Conservation (phyloP, 2,888 invertebrate genomes). For the Eurytoma adleriae region DNA sequence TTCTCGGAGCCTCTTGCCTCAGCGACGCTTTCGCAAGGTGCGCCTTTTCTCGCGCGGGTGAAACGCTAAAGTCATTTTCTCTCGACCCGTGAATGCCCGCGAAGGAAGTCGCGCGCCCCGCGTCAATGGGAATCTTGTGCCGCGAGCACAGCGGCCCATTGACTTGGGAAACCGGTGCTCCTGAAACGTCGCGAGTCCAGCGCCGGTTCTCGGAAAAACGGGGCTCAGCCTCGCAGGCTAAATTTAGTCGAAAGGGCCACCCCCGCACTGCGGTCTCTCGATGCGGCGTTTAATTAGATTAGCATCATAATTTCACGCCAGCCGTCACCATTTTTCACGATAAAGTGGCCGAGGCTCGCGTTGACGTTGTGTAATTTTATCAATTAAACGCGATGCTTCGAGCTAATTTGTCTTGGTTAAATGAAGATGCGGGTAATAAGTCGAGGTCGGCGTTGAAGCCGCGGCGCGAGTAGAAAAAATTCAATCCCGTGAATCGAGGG, state of each 20-base stretch:
- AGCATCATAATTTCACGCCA: constrained; percentile 5
- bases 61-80: constrained; percentile 8
- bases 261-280: constrained; percentile 15
- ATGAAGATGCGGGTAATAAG: constrained; percentile 27
- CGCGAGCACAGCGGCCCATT: constrained; percentile 26
- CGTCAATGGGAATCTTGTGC: constrained; percentile 38
- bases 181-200: not conserved
- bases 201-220: not conserved
- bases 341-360: not conserved
- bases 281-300: constrained; percentile 26
- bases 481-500: not conserved
- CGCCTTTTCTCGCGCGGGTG: not conserved
- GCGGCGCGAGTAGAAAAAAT: not conserved
- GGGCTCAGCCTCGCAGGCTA: constrained; percentile 5
- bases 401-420: constrained; percentile 16
- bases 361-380: not conserved
- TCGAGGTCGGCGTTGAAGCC: not conserved
- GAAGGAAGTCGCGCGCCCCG: not conserved
- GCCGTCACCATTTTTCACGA: constrained; percentile 15
- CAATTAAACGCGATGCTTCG: constrained; percentile 7
- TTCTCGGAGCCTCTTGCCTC: not conserved
- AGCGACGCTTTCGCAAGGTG: not conserved
- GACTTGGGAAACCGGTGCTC: not conserved
- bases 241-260: constrained; percentile 25
- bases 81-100: not conserved